Percentiles rank a stretch among this genome's conserved stretches.
Evolutionary conservation across 2,888 invertebrate species (phyloP).

Genomic region (Synergus gifuensis): DNA sequence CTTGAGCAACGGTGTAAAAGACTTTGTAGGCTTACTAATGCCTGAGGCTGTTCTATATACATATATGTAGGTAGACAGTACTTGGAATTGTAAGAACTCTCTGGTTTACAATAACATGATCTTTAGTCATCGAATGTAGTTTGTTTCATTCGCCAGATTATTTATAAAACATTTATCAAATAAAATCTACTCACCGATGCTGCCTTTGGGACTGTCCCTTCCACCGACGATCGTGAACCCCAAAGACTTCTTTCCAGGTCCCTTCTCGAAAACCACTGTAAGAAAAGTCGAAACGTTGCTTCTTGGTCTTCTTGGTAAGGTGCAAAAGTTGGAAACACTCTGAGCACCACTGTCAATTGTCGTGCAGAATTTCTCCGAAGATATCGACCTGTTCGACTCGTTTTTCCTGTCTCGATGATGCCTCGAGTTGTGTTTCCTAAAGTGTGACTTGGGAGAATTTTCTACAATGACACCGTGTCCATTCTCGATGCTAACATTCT

Average conservation of each 20-base stretch:
- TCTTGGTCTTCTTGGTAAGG: slow-evolving; percentile 85
- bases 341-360: slow-evolving; percentile 59
- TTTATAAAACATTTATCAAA: background rate
- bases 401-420: slow-evolving; percentile 64
- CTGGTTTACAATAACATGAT: background rate
- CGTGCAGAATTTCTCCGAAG: slow-evolving; percentile 64
- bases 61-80: slow-evolving; percentile 48
- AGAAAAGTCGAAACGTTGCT: slow-evolving; percentile 85
- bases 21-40: slow-evolving; percentile 8
- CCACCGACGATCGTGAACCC: slow-evolving; percentile 96
- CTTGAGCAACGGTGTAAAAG: slow-evolving; percentile 33
- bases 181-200: slow-evolving; percentile 79
- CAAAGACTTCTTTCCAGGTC: slow-evolving; percentile 89
- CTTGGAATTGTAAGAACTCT: slow-evolving; percentile 44
- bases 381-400: slow-evolving; percentile 66
- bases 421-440: slow-evolving; percentile 70
- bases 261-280: slow-evolving; percentile 88
- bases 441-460: slow-evolving; percentile 77
- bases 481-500: slow-evolving; percentile 79
- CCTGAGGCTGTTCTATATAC: slow-evolving; percentile 22
- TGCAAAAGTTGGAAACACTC: slow-evolving; percentile 84
- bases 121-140: slow-evolving; percentile 11
- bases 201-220: slow-evolving; percentile 90
- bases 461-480: slow-evolving; percentile 79
- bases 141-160: background rate